Conservation (phyloP, 2,888 invertebrate species). For the Quadroppia sp. region DNA sequence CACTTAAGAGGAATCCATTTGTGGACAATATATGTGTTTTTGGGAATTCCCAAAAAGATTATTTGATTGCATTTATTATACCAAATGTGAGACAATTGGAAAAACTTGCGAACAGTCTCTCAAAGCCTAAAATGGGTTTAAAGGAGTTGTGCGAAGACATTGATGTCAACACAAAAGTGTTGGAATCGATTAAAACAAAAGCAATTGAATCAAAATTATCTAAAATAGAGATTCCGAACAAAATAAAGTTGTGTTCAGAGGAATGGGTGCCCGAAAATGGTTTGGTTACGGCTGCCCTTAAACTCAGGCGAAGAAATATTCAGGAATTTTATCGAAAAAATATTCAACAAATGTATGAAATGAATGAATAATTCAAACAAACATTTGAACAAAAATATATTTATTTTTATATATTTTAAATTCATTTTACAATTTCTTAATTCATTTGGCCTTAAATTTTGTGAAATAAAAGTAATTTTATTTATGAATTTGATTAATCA, state of each 20-base stretch:
- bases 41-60: slow-evolving; percentile 79
- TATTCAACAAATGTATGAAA: slow-evolving; percentile 53
- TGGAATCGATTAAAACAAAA: slow-evolving; percentile 74
- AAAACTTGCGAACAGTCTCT: slow-evolving; percentile 67
- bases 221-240: slow-evolving; percentile 47
- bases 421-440: no score
- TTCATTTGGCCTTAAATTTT: no score
- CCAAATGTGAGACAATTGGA: slow-evolving; percentile 62
- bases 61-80: slow-evolving; percentile 84
- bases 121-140: slow-evolving; percentile 56
- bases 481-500: no score
- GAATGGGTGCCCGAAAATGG: slow-evolving; percentile 58
- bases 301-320: slow-evolving; percentile 57
- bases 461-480: no score
- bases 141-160: slow-evolving; percentile 70
- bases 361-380: no score
- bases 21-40: slow-evolving; percentile 98
- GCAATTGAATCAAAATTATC: slow-evolving; percentile 64
- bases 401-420: background rate
- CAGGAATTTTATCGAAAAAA: slow-evolving; percentile 54
- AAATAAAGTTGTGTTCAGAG: slow-evolving; percentile 55
- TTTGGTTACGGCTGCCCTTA: slow-evolving; percentile 58
- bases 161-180: slow-evolving; percentile 63
- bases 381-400: no score
- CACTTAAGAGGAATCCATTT: slow-evolving; percentile 81